A percentile compares a stretch with the other conserved stretches of the same genome.
phyloP scores from a whole-genome alignment of 2,797 vertebrate genomes.

The Alectoris magna region DNA sequence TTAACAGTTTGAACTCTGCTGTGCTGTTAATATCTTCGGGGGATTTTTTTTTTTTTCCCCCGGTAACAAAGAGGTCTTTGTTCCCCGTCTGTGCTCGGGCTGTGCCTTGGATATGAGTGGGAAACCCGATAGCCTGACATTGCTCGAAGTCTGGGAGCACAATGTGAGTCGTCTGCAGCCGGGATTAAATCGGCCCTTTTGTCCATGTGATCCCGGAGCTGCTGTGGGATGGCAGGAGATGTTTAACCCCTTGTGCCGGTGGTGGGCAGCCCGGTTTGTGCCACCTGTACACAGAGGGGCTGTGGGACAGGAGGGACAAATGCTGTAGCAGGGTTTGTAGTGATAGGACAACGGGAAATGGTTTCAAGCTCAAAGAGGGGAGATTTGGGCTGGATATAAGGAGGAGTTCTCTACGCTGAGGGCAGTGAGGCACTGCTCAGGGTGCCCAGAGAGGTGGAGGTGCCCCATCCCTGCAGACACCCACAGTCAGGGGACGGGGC shows the following conservation, averaged over 20 bases:
- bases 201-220: constrained; percentile 40
- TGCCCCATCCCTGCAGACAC: too few species aligned
- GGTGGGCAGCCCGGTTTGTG: neutral
- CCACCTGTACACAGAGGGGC: too few species aligned
- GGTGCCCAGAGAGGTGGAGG: too few species aligned
- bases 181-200: constrained; percentile 70
- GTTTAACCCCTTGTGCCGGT: constrained; percentile 30
- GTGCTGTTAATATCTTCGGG: constrained; percentile 71
- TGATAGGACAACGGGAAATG: too few species aligned
- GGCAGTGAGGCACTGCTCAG: too few species aligned
- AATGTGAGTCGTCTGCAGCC: constrained; percentile 43
- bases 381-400: too few species aligned
- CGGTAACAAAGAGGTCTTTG: constrained; percentile 76
- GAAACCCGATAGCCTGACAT: constrained; percentile 67
- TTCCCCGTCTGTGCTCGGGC: constrained; percentile 53
- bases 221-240: neutral
- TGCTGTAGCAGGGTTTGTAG: too few species aligned
- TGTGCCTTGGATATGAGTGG: constrained; percentile 65
- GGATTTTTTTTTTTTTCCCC: neutral
- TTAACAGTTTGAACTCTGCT: constrained; percentile 65
- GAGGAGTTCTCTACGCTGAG: too few species aligned
- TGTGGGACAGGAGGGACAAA: too few species aligned
- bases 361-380: too few species aligned
- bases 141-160: constrained; percentile 35
- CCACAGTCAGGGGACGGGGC: too few species aligned